Evolutionary conservation across 2,113 vertebrate genomes (phyloP), one percentile per base, ranked within the genome.

Genomic region (Holacanthus passer): DNA sequence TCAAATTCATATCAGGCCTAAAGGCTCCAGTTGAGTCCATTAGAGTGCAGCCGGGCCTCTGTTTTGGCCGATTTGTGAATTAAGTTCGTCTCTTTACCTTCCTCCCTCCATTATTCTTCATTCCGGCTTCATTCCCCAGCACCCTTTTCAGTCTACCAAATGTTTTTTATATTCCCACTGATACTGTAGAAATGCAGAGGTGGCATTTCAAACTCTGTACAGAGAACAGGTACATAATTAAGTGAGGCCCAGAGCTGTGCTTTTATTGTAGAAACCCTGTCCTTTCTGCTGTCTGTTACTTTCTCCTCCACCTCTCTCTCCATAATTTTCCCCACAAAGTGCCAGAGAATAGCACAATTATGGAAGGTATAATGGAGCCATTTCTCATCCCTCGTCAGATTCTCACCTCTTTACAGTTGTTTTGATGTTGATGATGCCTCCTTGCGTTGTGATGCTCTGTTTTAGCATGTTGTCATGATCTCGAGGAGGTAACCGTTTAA

Each of bases 211-310:
- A 77, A 83, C 62, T 68, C 77, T 55, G 52, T 68, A 77, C 27
- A 39, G 29, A 75, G 65, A 89, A 69, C 31, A 27, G 41, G 37
- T 73, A 88, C 45, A 66, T 91, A 85, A 93, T 94, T 88, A 92
- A 87, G 69, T 65, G 53, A 69, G 65, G 43, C 69, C 71, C 71
- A 55, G 67, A 80, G 71, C 75, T 78, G 32, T n/a, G 41, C 56
- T 75, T 78, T 85, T 72, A 85, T 62, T 72, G 67, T 45, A 73
- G 67, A 64, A 65, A 73, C 58, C 43, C 60, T 24, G 13, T 85
- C 69, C 60, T 81, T 77, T 86, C 32, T 71, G 59, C 79, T 67
- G 35, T 59, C 78, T 70, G 64, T 70, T 68, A 32, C 10, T 58
- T 77, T 63, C 50, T 63, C 68, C 74, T 82, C 45, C 62, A 50